phyloP scores from a whole-genome alignment of 2,888 invertebrate genomes.

The Sinodicranocentrus sp. region DNA sequence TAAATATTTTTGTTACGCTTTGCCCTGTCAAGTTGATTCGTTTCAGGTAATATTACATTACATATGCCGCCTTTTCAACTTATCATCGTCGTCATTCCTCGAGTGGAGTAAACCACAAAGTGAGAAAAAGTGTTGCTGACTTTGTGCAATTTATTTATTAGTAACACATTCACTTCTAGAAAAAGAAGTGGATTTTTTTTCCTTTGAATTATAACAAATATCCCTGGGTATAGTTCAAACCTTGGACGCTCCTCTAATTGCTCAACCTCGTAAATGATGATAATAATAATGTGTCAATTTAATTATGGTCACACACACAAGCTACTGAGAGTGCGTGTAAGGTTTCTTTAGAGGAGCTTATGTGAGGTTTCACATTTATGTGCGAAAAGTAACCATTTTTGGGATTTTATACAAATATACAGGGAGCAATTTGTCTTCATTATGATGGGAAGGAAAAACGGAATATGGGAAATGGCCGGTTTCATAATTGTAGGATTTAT shows the following conservation, averaged over 20 bases:
- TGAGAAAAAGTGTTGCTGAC: not conserved
- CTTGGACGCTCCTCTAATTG: conserved; percentile 25
- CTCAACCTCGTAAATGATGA: conserved; percentile 20
- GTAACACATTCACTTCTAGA: conserved; percentile 52
- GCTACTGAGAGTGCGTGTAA: not conserved
- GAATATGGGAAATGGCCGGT: too few species aligned
- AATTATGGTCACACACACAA: conserved; percentile 5
- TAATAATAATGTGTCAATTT: conserved; percentile 15
- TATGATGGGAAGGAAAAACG: not conserved
- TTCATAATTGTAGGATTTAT: too few species aligned
- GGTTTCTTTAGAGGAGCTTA: not conserved
- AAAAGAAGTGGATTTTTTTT: not conserved
- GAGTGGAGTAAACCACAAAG: conserved; percentile 2
- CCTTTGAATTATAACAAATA: conserved; percentile 12
- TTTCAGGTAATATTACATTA: conserved; percentile 49
- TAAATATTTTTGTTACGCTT: conserved; percentile 66
- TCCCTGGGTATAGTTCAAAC: not conserved
- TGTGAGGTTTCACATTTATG: not conserved
- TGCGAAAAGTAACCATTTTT: not conserved
- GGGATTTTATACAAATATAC: not conserved
- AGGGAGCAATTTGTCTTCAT: not conserved
- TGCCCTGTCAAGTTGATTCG: conserved; percentile 68
- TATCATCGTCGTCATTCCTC: not conserved
- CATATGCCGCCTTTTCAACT: conserved; percentile 13
- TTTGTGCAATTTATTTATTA: conserved; percentile 35